phyloP scores from a whole-genome alignment of 2,797 vertebrate species.

The Artibeus jamaicensis region DNA sequence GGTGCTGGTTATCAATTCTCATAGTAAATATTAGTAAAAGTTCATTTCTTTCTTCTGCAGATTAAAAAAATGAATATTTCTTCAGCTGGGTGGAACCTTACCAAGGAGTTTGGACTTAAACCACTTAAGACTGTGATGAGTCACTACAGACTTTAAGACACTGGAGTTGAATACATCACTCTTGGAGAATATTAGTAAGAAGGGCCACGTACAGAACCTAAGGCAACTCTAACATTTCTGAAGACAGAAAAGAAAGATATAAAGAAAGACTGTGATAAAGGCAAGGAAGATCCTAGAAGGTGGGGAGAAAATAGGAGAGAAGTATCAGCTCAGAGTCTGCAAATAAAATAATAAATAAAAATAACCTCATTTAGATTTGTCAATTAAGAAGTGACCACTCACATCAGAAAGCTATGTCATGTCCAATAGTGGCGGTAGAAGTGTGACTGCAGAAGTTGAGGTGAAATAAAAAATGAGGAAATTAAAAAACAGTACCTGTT shows the following conservation, averaged over 20 bases:
- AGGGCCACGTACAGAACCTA: background rate
- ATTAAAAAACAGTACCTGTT: background rate
- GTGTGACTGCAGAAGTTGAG: background rate
- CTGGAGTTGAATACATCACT: background rate
- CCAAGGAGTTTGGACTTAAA: slow-evolving; percentile 22
- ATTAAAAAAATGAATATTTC: background rate
- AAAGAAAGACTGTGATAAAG: slow-evolving; percentile 29
- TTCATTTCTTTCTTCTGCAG: slow-evolving; percentile 7
- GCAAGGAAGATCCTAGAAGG: background rate
- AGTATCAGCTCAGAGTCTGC: background rate
- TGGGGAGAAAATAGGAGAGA: background rate
- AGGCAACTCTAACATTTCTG: background rate
- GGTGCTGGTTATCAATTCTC: background rate
- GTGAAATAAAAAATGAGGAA: background rate
- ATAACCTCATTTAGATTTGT: background rate
- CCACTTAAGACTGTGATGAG: background rate
- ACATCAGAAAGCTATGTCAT: background rate
- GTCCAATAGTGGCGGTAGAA: background rate
- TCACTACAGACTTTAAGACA: background rate
- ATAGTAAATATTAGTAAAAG: background rate
- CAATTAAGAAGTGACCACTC: background rate
- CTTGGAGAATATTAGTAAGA: background rate
- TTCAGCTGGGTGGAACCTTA: background rate
- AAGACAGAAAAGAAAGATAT: slow-evolving; percentile 23
- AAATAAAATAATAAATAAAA: slow-evolving; percentile 8